These are phyloP conservation scores for Chaetorhynchus papuensis DNA, from an alignment of 2,113 vertebrate species.

Conservation along the genomic window DNA sequence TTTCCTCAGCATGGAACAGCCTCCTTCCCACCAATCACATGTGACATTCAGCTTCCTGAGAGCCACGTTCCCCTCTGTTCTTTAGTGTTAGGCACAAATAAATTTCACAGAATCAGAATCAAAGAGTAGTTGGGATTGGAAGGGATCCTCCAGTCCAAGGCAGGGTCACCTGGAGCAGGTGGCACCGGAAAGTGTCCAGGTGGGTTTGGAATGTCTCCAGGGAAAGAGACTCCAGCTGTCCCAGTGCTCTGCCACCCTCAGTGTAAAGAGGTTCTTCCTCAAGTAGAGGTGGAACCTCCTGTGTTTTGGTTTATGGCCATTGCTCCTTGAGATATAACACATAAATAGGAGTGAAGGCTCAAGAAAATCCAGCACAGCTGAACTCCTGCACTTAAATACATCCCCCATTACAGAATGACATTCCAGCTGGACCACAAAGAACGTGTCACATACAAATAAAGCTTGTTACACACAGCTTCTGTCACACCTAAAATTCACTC, in stretches of 20 bases:
- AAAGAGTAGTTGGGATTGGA: neutral
- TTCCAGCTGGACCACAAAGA: neutral
- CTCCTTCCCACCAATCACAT: neutral
- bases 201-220: neutral
- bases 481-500: neutral
- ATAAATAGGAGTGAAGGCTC: neutral
- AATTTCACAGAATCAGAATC: neutral
- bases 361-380: neutral
- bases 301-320: neutral
- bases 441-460: neutral
- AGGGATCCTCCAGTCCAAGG: neutral
- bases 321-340: neutral
- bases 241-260: neutral
- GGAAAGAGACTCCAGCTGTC: neutral
- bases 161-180: neutral
- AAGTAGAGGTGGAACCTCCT: neutral
- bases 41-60: neutral
- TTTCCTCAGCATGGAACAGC: neutral
- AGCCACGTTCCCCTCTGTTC: neutral
- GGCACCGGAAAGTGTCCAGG: neutral
- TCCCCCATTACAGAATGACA: neutral
- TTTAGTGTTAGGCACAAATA: neutral
- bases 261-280: neutral
- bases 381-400: neutral
- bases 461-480: neutral